Evolutionary conservation across 2,797 vertebrate genomes (phyloP).

Genomic region (Gambusia yucatana): DNA sequence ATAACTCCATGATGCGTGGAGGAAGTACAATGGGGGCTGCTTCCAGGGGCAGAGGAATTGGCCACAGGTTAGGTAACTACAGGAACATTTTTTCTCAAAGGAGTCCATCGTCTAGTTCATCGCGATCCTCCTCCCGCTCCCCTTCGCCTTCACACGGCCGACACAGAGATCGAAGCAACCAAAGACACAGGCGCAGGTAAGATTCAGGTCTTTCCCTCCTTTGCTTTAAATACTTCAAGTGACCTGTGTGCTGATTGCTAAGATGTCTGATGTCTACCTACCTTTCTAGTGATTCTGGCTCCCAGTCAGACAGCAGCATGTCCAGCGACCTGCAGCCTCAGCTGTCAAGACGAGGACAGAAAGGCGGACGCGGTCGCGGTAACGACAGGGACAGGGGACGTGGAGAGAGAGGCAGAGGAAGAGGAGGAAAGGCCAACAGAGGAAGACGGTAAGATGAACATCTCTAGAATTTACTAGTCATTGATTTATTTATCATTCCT

Average conservation of each 20-base stretch:
- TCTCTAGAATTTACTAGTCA: not conserved
- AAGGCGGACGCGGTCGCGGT: slow-evolving; percentile 81
- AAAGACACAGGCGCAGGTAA: slow-evolving; percentile 81
- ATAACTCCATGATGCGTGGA: slow-evolving; percentile 68
- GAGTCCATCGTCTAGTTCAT: slow-evolving; percentile 90
- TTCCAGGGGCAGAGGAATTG: slow-evolving; percentile 71
- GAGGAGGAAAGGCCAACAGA: slow-evolving; percentile 88
- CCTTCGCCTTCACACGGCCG: slow-evolving; percentile 85
- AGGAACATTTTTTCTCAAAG: slow-evolving; percentile 93
- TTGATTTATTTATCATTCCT: not conserved
- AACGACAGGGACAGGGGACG: slow-evolving; percentile 81
- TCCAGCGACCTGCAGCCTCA: slow-evolving; percentile 85
- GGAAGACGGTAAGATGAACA: slow-evolving; percentile 79
- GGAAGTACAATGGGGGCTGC: slow-evolving; percentile 57
- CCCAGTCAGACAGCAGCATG: slow-evolving; percentile 91
- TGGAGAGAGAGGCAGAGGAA: slow-evolving; percentile 86
- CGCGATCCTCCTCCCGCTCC: slow-evolving; percentile 87
- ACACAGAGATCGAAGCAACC: slow-evolving; percentile 78
- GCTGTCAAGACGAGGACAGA: slow-evolving; percentile 84
- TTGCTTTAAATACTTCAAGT: not conserved
- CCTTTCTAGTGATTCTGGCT: slow-evolving; percentile 85
- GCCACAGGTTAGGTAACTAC: slow-evolving; percentile 84
- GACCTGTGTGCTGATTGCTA: not conserved
- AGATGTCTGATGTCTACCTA: slow-evolving; percentile 12
- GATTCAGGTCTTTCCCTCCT: rapidly evolving